phyloP scores from a whole-genome alignment of 2,888 invertebrate genomes.

The Melanargia galathea region DNA sequence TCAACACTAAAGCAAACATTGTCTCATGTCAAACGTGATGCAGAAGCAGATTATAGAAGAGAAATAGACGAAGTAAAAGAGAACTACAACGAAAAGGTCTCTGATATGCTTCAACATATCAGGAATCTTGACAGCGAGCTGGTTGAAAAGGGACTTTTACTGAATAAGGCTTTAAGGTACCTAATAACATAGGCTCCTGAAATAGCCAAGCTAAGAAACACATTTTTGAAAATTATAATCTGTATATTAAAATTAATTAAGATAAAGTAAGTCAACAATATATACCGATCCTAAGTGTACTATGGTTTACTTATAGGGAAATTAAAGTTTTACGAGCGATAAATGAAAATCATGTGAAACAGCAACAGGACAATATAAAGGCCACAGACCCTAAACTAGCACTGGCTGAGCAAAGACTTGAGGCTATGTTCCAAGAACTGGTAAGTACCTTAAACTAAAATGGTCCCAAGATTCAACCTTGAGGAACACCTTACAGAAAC shows the following conservation, averaged over 20 bases:
- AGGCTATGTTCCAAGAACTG: constrained; percentile 83
- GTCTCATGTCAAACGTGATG: constrained; percentile 78
- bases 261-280: background rate
- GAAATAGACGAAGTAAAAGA: constrained; percentile 82
- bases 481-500: background rate
- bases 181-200: background rate
- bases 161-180: constrained; percentile 77
- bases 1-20: constrained; percentile 76
- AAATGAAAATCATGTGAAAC: constrained; percentile 69
- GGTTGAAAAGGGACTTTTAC: constrained; percentile 77
- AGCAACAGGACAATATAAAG: constrained; percentile 58
- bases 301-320: constrained; percentile 65
- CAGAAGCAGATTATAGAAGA: constrained; percentile 79
- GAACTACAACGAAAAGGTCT: constrained; percentile 82
- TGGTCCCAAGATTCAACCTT: background rate
- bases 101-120: constrained; percentile 81
- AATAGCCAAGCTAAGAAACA: background rate
- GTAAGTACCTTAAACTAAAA: constrained; percentile 65
- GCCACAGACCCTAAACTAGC: constrained; percentile 68
- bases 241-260: background rate
- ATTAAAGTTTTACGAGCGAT: constrained; percentile 77
- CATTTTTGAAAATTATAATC: background rate
- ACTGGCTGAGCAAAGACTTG: constrained; percentile 80
- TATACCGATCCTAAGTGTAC: background rate
- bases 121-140: constrained; percentile 81